Base-by-base conservation (phyloP, 2,888 invertebrate species). In the Neoscelio sp. region DNA sequence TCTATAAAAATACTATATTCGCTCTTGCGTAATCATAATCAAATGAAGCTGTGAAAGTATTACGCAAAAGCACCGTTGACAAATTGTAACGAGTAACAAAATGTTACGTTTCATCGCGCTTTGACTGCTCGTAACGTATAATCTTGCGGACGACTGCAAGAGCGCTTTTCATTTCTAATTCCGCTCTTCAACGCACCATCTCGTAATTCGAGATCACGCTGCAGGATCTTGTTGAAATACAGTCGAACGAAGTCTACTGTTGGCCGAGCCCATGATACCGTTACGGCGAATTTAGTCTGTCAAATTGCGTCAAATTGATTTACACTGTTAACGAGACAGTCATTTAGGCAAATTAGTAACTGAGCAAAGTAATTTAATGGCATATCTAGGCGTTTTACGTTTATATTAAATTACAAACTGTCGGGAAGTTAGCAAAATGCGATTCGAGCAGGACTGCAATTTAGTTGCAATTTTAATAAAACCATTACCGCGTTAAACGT, bases 91-190 rank as follows among this genome's bases (percentile, higher is more conserved):
- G 79, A 80, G 82, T 67, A 65, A 81, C 68, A 71, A 81, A 78
- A 65, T 40, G 75, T 73, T 67, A 74, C 78, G 71, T 83, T 71
- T 78, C 80, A 58, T 70, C 74, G 77, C 74, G 44, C 80, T 78
- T 78, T 40, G 64, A 40, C 48, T 40, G 40, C 56, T 64, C 52
- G 80, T 62, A 84, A 81, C 76, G 81, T 85, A 82, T 82, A 85
- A 88, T 87, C 81, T 86, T 87, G 88, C 81, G 87, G 88, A 73
- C 76, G 79, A 85, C 88, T 88, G 77, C 88, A 85, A 75, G 81
- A 75, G 56, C 62, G 77, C 71, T 82, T 80, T 82, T 83, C 83
- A 79, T 79, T 79, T 79, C 79, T 70, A 70, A 70, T 65, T 79
- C 67, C 42, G 23, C 54, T n/a, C 42, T 70, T 58, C 64, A 48